Conservation (phyloP, 2,888 invertebrate species). For the Gisinianus flammeolus region DNA sequence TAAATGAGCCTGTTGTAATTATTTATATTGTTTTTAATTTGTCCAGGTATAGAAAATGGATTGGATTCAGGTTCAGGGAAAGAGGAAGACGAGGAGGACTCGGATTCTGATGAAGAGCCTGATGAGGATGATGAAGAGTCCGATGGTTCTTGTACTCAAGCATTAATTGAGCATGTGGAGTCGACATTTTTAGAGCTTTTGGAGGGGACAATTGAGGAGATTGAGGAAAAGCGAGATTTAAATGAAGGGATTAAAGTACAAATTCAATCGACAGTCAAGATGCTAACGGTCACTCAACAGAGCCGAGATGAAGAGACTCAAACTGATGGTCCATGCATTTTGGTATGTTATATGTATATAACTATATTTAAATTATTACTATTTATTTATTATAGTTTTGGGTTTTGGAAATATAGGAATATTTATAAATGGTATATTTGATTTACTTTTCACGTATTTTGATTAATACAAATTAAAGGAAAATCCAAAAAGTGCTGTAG, state of each 20-base stretch:
- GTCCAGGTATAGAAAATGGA: not conserved
- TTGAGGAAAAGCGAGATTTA: constrained; percentile 27
- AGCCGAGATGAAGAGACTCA: constrained; percentile 38
- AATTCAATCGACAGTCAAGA: not conserved
- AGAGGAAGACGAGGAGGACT: constrained; percentile 18
- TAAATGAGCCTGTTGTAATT: no score
- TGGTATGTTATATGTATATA: not conserved
- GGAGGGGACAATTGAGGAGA: constrained; percentile 16
- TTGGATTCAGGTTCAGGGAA: not conserved
- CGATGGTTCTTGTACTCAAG: constrained; percentile 23
- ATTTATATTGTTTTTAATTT: no score
- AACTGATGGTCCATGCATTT: constrained; percentile 9
- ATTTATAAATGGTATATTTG: not conserved
- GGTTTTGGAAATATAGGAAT: not conserved
- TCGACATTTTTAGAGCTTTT: constrained; percentile 26
- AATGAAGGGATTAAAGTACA: not conserved
- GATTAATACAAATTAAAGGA: not conserved
- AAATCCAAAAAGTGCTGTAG: not conserved
- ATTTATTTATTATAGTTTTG: no score
- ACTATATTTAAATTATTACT: not conserved
- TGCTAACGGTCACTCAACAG: not conserved
- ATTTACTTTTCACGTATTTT: not conserved
- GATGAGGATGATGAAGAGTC: constrained; percentile 38
- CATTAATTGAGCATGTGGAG: constrained; percentile 30
- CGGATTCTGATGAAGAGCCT: constrained; percentile 39